Base-by-base conservation (phyloP, 2,797 vertebrate genomes). In the Neoniphon sammara region DNA sequence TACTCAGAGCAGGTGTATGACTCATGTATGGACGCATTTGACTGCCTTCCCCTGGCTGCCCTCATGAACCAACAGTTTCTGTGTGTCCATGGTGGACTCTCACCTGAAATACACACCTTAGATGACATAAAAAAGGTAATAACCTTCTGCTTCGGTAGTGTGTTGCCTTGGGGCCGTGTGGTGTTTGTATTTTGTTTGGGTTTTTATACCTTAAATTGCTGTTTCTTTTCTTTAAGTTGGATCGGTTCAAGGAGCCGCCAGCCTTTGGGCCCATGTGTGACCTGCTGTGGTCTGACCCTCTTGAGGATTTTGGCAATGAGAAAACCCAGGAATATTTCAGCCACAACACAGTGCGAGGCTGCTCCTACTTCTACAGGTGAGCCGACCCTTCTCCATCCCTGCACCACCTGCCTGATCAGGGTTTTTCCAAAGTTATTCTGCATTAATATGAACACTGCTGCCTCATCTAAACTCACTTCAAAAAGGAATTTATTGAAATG, bases 41-140 rank as follows among this genome's bases (percentile, higher is more conserved):
- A 95, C 90, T 95, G 95, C 91, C 94, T 95, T 85, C 95, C 95
- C 27, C 89, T 95, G 90, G 95, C 95, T 73, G 94, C 95, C 1
- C 93, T 95, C 87, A 95, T 95, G 95, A 95, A 95, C 86, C 95
- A 95, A 81, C 95, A 95, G 92, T 95, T 95, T 85, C 90, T 95
- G 90, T 95, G 95, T 64, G 95, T 95, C 73, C 95, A 95, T 0
- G 95, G 95, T 20, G 95, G 95, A 54, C 93, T 95, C 57, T 95
- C 95, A 66, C 94, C 95, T 47, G 95, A 95, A 93, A 92, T 95
- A 86, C 95, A 95, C 93, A 95, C 88, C 67, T 91, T 95, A 93
- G 95, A 95, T 34, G 94, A 95, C 89, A 95, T 95, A 84, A 95
- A 94, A 85, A 95, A 95, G 94, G 95, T 95, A 90, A 73, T 0